Percentiles rank a stretch among this genome's conserved stretches.
Evolutionary conservation across 2,888 invertebrate species (phyloP).

Genomic region (Hyposoter dolosus): DNA sequence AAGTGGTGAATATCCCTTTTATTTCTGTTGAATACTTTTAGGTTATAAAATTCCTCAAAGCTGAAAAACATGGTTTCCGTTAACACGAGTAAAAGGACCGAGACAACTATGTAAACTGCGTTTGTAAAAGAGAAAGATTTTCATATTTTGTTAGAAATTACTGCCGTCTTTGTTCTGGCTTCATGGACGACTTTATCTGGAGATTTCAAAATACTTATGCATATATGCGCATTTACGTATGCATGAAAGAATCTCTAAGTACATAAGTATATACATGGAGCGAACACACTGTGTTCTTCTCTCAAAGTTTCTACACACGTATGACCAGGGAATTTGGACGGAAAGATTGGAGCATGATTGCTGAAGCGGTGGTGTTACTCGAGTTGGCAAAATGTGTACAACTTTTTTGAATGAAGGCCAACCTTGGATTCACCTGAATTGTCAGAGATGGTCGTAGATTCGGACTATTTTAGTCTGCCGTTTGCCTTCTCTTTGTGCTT

Average conservation of each 20-base stretch:
- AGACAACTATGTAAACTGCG: neutral
- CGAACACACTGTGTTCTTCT: neutral
- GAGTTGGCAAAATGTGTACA: constrained; percentile 23
- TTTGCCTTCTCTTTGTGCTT: neutral
- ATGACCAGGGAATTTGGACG: constrained; percentile 24
- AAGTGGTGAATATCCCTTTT: neutral
- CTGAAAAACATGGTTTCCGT: neutral
- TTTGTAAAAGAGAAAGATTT: neutral
- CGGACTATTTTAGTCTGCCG: constrained; percentile 25
- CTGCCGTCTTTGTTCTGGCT: constrained; percentile 28
- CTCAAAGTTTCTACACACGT: constrained; percentile 7
- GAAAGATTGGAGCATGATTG: constrained; percentile 43
- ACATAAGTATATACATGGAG: neutral
- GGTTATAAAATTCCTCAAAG: neutral
- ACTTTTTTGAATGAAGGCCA: constrained; percentile 2
- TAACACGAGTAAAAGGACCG: neutral
- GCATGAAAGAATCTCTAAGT: neutral
- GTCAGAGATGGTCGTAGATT: constrained; percentile 39
- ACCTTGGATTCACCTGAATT: constrained; percentile 60
- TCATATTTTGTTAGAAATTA: neutral
- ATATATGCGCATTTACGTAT: constrained; percentile 19
- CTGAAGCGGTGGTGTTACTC: neutral
- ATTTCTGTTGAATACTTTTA: neutral
- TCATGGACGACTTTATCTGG: constrained; percentile 20
- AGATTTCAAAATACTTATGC: constrained; percentile 5